These are phyloP conservation scores for Larimichthys crocea DNA, from an alignment of 2,113 vertebrate genomes.

Conservation along the genomic window DNA sequence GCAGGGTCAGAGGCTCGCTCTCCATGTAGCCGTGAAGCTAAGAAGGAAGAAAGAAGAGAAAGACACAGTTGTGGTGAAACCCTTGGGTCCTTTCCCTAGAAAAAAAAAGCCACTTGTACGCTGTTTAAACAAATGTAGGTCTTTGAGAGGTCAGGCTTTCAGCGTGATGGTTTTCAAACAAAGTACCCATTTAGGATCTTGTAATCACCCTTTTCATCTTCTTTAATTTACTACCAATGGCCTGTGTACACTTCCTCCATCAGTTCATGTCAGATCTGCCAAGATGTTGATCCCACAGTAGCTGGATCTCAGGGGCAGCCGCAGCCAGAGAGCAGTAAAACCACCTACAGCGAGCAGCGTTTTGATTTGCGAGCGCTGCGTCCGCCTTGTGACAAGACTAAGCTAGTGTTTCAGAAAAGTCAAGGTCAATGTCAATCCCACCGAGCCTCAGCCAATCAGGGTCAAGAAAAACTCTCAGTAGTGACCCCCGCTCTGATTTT, in stretches of 20 bases:
- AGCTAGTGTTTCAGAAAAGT: constrained; percentile 54
- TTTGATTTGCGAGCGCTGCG: constrained; percentile 45
- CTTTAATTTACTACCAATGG: constrained; percentile 42
- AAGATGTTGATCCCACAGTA: constrained; percentile 56
- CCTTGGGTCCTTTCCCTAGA: not conserved
- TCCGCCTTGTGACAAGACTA: constrained; percentile 38
- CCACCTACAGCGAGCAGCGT: constrained; percentile 46
- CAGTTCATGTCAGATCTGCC: constrained; percentile 27
- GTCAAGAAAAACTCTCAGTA: constrained; percentile 27
- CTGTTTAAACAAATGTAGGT: constrained; percentile 3
- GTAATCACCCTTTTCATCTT: constrained; percentile 45
- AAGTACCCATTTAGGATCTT: constrained; percentile 51
- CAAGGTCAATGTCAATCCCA: constrained; percentile 27
- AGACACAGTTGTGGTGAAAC: constrained; percentile 1
- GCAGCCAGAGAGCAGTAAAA: constrained; percentile 36
- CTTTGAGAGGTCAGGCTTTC: constrained; percentile 37
- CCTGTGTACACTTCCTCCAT: constrained; percentile 39
- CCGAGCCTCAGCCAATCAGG: constrained; percentile 19
- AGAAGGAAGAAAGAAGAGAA: not conserved
- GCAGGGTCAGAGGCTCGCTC: constrained; percentile 93
- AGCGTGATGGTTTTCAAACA: constrained; percentile 35
- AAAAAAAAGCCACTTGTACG: not conserved
- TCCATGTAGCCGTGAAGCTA: constrained; percentile 97
- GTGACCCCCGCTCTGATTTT: constrained; percentile 40
- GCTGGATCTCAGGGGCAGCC: constrained; percentile 25